phyloP scores from a whole-genome alignment of 2,113 vertebrate species.

The Australoheros scitulus region DNA sequence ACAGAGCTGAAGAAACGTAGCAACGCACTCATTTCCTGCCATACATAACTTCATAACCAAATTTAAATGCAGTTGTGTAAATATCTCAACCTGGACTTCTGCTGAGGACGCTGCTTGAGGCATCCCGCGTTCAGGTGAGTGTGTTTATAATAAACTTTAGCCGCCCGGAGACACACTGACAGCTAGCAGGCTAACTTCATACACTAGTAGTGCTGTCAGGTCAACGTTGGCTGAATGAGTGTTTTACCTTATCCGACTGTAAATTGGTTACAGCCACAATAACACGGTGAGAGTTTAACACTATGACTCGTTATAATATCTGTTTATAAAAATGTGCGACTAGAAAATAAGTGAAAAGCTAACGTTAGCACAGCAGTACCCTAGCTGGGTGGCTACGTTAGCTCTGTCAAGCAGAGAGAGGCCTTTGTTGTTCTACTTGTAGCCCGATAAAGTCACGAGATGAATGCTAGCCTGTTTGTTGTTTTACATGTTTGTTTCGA shows the following conservation, averaged over 20 bases:
- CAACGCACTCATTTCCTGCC: background rate
- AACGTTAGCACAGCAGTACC: slow-evolving; percentile 24
- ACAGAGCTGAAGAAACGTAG: background rate
- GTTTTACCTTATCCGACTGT: background rate
- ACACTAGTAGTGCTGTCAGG: slow-evolving; percentile 18
- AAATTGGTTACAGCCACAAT: background rate
- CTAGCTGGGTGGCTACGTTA: background rate
- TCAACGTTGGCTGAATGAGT: background rate
- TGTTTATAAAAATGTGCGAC: background rate
- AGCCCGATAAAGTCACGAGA: background rate
- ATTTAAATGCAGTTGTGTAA: slow-evolving; percentile 24
- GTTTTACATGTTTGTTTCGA: background rate
- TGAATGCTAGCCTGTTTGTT: background rate
- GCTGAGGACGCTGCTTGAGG: background rate
- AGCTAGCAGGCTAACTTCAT: slow-evolving; percentile 25
- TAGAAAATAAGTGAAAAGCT: background rate
- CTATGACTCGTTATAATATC: background rate
- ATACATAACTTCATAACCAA: background rate
- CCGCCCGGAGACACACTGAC: background rate
- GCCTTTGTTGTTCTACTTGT: background rate
- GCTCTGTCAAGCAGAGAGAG: background rate
- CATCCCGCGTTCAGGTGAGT: slow-evolving; percentile 32
- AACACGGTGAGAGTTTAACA: background rate
- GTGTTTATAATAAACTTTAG: background rate
- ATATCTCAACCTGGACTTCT: background rate